Evolutionary conservation across 2,113 vertebrate species (phyloP).

Genomic region (Clarias magur): DNA sequence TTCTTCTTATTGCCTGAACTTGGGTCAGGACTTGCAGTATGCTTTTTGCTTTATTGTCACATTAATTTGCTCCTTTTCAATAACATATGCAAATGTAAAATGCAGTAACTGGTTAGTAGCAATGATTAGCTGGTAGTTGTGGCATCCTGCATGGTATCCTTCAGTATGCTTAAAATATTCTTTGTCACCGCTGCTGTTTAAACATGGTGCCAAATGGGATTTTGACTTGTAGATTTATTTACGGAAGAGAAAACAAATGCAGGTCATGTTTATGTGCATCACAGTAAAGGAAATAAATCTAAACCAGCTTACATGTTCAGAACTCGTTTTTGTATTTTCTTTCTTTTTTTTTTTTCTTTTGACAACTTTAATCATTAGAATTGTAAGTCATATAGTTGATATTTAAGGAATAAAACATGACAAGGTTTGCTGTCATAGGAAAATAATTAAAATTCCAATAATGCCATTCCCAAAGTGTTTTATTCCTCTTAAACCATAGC

Average conservation of each 20-base stretch:
- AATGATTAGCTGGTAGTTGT: not conserved
- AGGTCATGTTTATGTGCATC: slow-evolving; percentile 62
- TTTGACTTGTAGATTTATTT: slow-evolving; percentile 17
- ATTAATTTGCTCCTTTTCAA: slow-evolving; percentile 1
- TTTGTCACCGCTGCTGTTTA: slow-evolving; percentile 1
- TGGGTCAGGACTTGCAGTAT: not conserved
- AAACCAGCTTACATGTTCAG: slow-evolving; percentile 60
- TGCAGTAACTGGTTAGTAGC: slow-evolving; percentile 15
- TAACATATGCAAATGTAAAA: slow-evolving; percentile 28
- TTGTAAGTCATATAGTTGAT: not conserved
- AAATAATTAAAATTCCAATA: not conserved
- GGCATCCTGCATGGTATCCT: slow-evolving; percentile 13
- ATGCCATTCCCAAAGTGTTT: not conserved
- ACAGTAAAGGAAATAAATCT: slow-evolving; percentile 66
- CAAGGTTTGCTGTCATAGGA: not conserved
- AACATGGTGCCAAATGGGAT: slow-evolving; percentile 37
- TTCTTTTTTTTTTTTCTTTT: not conserved
- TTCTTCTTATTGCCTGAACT: not conserved
- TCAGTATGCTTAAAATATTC: not conserved
- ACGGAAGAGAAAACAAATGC: not conserved
- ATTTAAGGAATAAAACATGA: not conserved
- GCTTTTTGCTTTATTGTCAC: not conserved
- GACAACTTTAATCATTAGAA: not conserved
- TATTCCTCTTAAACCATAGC: slow-evolving; percentile 15
- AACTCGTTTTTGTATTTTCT: slow-evolving; percentile 26